Evolutionary conservation across 2,797 vertebrate genomes (phyloP), one percentile per base, ranked within the genome.

Genomic region (Gallinago stenura): DNA sequence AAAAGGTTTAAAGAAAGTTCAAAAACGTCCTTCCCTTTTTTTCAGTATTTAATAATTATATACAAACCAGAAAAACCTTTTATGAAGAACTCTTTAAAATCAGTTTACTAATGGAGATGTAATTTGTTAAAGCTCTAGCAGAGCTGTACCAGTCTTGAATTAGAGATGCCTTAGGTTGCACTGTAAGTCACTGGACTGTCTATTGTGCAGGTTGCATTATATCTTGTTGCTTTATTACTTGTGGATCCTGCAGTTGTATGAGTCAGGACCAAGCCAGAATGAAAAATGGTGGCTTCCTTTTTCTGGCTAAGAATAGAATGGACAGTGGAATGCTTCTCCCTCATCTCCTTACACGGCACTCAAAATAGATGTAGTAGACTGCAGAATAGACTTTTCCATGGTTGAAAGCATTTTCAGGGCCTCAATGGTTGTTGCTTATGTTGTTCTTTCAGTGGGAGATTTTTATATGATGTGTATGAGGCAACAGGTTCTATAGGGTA

Each of bases 51-150:
- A 68, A 43, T 53, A 78, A 35, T 73, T 83, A 41, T 5, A 18
- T 79, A 73, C 7, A 20, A 82, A 83, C 76, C 31, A 73, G 43
- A 84, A 76, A 91, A 93, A 7, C 21, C 22, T 95, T 93, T 83
- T 50, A 19, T 75, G 53, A 89, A 78, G 58, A 82, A 31, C 25
- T 72, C 15, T 75, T 16, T 28, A 72, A 84, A 90, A 82, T 82
- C 54, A 62, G 39, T 90, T 91, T 70, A 39, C n/a, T 93, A 88
- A 84, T 70, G 51, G 83, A 90, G 31, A 48, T 73, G 39, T 22
- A 94, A 82, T 94, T 83, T 79, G 61, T 81, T 90, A 82, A 79
- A 90, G 35, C 77, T 89, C 70, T 81, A 66, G 37, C 64, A 73
- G 56, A 82, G 20, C 61, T 73, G 35, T 70, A 20, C 20, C 1